Conservation (phyloP, 1,140 invertebrate species). For the silkworm (Bombyx mori) region ASM3026992v2 NC_085127.1:784501-785000, state of each 20-base stretch:
- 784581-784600: not conserved
- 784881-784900: conserved; percentile 10
- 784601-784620: not conserved
- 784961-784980: conserved; percentile 21
- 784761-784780: too few relatives aligned
- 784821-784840: too few relatives aligned
- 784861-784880: conserved; percentile 10
- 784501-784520: conserved; percentile 4
- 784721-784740: conserved; percentile 8
- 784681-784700: too few relatives aligned
- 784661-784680: too few relatives aligned
- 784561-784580: conserved; percentile 10
- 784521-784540: conserved; percentile 11
- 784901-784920: conserved; percentile 9
- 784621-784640: conserved; percentile 11
- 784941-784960: conserved; percentile 19
- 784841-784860: conserved; percentile 16
- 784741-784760: not conserved
- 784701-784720: not conserved
- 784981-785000: conserved; percentile 15
- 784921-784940: conserved; percentile 10
- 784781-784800: too few relatives aligned
- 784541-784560: conserved; percentile 8
- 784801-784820: too few relatives aligned
- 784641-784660: not conserved